Conservation (phyloP, 1,140 invertebrate species). For the Brachionus sp. region DNA sequence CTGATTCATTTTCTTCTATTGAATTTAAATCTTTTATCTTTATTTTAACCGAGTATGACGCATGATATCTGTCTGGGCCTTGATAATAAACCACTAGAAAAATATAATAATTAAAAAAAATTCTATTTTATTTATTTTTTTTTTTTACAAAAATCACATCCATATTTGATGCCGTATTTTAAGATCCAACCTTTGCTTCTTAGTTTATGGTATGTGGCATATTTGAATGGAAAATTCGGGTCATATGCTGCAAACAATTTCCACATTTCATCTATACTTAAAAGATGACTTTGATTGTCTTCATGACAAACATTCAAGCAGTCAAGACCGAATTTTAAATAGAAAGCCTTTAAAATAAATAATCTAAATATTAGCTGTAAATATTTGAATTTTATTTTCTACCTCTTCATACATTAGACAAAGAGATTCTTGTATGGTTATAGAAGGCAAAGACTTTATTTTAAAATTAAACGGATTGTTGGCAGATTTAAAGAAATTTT, state of each 20-base stretch:
- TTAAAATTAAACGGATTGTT: conserved; percentile 28
- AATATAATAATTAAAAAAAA: neutral
- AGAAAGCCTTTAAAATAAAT: conserved; percentile 13
- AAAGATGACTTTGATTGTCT: neutral
- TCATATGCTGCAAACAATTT: neutral
- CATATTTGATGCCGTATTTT: conserved; percentile 46
- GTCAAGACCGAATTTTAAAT: conserved; percentile 13
- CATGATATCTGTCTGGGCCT: conserved; percentile 31
- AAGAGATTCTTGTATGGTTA: neutral
- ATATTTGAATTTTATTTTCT: neutral
- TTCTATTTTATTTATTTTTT: neutral
- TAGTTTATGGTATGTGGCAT: conserved; percentile 37
- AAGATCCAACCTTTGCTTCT: conserved; percentile 35
- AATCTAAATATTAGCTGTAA: neutral
- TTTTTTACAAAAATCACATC: conserved; percentile 26
- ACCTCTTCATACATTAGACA: conserved; percentile 40
- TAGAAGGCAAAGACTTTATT: neutral
- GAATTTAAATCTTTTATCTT: conserved; percentile 17
- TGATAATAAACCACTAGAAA: conserved; percentile 36
- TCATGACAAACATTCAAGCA: neutral
- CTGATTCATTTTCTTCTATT: neutral
- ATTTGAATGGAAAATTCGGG: conserved; percentile 30
- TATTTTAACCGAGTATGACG: conserved; percentile 35
- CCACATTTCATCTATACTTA: neutral
- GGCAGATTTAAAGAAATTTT: neutral